Conservation (phyloP, 2,888 invertebrate species). For the Lampropteryx suffumata region DNA sequence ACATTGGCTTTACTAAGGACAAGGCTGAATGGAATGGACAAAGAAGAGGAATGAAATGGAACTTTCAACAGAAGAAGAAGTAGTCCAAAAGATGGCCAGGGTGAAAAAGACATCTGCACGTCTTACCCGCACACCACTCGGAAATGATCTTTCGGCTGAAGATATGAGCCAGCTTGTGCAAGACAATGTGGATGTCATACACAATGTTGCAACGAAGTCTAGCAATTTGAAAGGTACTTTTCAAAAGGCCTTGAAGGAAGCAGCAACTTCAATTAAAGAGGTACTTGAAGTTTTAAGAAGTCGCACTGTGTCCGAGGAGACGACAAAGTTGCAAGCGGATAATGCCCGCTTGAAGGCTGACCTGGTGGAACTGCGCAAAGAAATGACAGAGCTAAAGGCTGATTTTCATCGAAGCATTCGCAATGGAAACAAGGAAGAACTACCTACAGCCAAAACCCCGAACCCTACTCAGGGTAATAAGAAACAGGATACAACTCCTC, state of each 20-base stretch:
- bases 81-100: neutral
- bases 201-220: neutral
- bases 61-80: neutral
- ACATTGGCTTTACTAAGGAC: neutral
- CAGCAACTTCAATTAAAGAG: neutral
- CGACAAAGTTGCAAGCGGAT: neutral
- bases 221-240: constrained; percentile 1
- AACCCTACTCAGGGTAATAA: neutral
- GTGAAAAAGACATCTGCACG: neutral
- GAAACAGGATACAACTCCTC: no score
- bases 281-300: neutral
- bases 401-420: neutral
- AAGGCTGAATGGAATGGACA: no score
- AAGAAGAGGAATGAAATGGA: neutral
- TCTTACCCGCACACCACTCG: neutral
- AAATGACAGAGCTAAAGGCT: neutral
- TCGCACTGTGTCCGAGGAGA: neutral
- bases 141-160: no score
- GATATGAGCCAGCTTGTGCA: neutral
- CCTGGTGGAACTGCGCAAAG: neutral
- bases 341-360: neutral
- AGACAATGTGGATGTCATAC: neutral
- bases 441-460: neutral
- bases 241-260: neutral
- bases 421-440: neutral